phyloP scores from a whole-genome alignment of 1,140 invertebrate genomes.

The Arctopsyche grandis region DNA sequence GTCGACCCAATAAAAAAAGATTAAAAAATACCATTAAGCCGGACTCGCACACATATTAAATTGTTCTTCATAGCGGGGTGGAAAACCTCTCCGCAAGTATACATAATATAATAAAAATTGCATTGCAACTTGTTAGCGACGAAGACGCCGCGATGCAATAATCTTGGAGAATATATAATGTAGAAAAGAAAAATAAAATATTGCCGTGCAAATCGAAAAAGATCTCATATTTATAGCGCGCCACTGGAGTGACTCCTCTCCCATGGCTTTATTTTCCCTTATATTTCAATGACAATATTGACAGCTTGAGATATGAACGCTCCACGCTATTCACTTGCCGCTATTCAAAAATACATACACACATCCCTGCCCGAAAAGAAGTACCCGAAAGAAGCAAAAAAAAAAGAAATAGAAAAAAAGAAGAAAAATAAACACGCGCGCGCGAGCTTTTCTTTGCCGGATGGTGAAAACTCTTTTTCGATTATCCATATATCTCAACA shows the following conservation, averaged over 20 bases:
- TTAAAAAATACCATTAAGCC: no score
- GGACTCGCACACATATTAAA: no score
- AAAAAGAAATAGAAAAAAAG: background rate
- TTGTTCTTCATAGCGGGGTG: no score
- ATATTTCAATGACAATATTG: slow-evolving; percentile 47
- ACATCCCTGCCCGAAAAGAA: background rate
- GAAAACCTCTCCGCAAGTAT: no score
- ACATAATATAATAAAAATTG: background rate
- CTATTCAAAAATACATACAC: slow-evolving; percentile 34
- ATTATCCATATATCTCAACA: slow-evolving; percentile 34
- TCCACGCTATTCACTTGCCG: slow-evolving; percentile 22
- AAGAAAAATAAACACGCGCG: slow-evolving; percentile 10
- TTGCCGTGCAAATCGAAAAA: slow-evolving; percentile 24
- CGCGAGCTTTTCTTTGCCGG: background rate
- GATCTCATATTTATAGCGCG: slow-evolving; percentile 31
- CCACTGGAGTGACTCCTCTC: slow-evolving; percentile 16
- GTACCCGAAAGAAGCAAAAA: background rate
- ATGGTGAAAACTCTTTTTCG: slow-evolving; percentile 13
- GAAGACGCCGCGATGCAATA: background rate
- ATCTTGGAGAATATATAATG: background rate
- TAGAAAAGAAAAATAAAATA: slow-evolving; percentile 14
- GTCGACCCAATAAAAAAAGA: no score
- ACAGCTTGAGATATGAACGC: slow-evolving; percentile 43
- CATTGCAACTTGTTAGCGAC: background rate
- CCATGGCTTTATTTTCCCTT: slow-evolving; percentile 31